Evolutionary conservation across 2,888 invertebrate genomes (phyloP), one percentile per base, ranked within the genome.

Genomic region (Stenoptilia bipunctidactyla): DNA sequence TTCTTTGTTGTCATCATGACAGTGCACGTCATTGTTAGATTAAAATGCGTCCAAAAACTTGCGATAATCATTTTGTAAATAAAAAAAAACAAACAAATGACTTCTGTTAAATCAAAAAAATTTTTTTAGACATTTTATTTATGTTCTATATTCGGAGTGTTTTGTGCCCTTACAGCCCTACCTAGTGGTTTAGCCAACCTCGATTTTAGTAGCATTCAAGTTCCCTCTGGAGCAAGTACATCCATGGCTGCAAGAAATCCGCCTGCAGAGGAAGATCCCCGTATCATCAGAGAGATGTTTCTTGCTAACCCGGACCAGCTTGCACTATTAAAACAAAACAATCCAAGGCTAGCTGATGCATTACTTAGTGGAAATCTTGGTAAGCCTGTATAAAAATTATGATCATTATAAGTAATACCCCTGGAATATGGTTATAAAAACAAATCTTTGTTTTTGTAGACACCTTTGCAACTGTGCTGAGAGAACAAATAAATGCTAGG

Each of bases 321-420:
- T 41, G 92, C 97, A 1, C 68, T 97, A 43, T 82, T 98, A 5
- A 94, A 95, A 64, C 96, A 97, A 67, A 94, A 97, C 59, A 98
- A 98, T 83, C 94, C 97, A 4, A 86, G 91, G 49, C 76, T 98
- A 43, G 97, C 97, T 8, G 97, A 97, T 67, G 97, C 98, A 13
- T 74, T 97, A 15, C 85, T 93, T 1, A 93, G 92, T 54, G 96
- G 94, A 15, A 92, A 91, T 67, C 85, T 93, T 50, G 92, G 91
- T 91, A 71, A 62, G 72, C 30, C 4, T 13, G n/a, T 8, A n/a
- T 2, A 30, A n/a, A n/a, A n/a, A n/a, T n/a, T n/a, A n/a, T n/a
- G n/a, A n/a, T n/a, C n/a, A n/a, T n/a, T n/a, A n/a, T n/a, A n/a
- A n/a, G n/a, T n/a, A n/a, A n/a, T n/a, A n/a, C n/a, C n/a, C n/a